Conservation (phyloP, 2,113 vertebrate genomes). For the Collichthys lucidus region DNA sequence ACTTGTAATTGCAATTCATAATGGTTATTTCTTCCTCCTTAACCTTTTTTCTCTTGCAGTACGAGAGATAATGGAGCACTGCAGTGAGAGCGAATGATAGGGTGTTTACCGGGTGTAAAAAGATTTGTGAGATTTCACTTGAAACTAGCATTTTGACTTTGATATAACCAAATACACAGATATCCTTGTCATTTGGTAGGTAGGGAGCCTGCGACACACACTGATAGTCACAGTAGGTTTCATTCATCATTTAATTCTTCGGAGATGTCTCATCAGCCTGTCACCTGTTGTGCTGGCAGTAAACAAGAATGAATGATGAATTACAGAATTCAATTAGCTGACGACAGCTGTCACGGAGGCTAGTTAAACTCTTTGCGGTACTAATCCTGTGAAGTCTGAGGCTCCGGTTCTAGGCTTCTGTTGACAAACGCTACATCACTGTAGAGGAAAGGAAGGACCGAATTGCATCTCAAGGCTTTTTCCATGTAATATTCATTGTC, state of each 20-base stretch:
- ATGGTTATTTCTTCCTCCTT: slow-evolving; percentile 59
- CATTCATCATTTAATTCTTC: slow-evolving; percentile 69
- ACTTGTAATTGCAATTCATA: slow-evolving; percentile 72
- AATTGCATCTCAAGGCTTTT: slow-evolving; percentile 72
- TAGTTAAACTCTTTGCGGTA: slow-evolving; percentile 62
- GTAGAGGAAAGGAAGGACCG: slow-evolving; percentile 53
- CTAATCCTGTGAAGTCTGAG: slow-evolving; percentile 51
- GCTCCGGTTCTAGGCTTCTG: slow-evolving; percentile 49
- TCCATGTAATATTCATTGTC: slow-evolving; percentile 83
- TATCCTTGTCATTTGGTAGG: slow-evolving; percentile 38
- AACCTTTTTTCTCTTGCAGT: slow-evolving; percentile 22
- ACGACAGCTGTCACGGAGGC: slow-evolving; percentile 69
- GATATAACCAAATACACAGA: slow-evolving; percentile 37
- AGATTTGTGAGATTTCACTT: slow-evolving; percentile 36
- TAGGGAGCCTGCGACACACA: slow-evolving; percentile 11
- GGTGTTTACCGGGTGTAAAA: slow-evolving; percentile 42
- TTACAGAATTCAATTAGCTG: slow-evolving; percentile 69
- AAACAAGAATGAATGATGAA: slow-evolving; percentile 71
- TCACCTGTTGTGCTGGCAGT: slow-evolving; percentile 65
- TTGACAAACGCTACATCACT: slow-evolving; percentile 71
- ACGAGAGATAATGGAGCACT: slow-evolving; percentile 40
- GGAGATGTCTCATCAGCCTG: slow-evolving; percentile 56
- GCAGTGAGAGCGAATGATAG: slow-evolving; percentile 27
- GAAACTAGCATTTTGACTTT: slow-evolving; percentile 53
- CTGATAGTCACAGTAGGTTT: slow-evolving; percentile 47